Percentiles rank a stretch among this genome's conserved stretches.
These are phyloP conservation scores for Pseudorectes ferrugineus DNA, from an alignment of 2,113 vertebrate genomes.

Conservation along the genomic window DNA sequence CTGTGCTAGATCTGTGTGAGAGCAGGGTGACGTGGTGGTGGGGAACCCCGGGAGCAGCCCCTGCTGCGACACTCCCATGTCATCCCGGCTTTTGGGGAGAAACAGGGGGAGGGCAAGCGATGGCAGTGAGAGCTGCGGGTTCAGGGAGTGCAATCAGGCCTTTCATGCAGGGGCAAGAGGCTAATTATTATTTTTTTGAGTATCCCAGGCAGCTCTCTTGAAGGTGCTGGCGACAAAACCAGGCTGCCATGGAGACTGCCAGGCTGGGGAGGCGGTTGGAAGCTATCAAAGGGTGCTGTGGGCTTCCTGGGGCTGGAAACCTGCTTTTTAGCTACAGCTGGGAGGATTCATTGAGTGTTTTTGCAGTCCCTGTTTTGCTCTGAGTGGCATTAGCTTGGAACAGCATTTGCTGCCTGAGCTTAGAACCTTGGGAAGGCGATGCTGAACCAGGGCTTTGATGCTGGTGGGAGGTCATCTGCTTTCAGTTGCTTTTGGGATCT, in stretches of 20 bases:
- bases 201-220: neutral
- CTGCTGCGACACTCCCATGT: rapidly evolving
- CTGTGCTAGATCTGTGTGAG: neutral
- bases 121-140: neutral
- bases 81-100: neutral
- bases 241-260: neutral
- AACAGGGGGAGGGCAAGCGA: rapidly evolving
- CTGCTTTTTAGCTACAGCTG: neutral
- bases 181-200: neutral
- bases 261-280: neutral
- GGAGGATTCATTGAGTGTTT: neutral
- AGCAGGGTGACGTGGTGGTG: neutral
- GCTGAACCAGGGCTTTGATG: neutral
- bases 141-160: neutral
- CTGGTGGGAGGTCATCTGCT: neutral
- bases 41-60: neutral
- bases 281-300: neutral
- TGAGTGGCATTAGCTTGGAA: neutral
- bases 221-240: neutral
- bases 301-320: neutral
- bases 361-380: neutral
- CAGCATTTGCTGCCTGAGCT: neutral
- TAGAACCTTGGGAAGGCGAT: neutral
- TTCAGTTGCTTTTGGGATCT: neutral
- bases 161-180: neutral